These are phyloP conservation scores for Jaculus jaculus DNA, from an alignment of 2,113 vertebrate genomes.

Conservation along the genomic window DNA sequence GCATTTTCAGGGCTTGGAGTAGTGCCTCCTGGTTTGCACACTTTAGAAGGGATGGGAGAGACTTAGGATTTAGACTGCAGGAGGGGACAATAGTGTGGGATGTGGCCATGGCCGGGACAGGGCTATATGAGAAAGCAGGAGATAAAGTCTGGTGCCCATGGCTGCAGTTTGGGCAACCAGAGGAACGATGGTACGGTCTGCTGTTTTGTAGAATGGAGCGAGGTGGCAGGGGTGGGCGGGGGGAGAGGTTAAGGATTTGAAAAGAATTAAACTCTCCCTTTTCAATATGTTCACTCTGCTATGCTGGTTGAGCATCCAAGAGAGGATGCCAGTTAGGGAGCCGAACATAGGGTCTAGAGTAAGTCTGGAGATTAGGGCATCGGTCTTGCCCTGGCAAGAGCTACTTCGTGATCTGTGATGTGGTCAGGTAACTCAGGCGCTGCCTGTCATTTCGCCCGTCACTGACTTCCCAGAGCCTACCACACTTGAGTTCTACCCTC, in stretches of 20 bases:
- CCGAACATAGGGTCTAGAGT: neutral
- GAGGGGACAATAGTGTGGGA: fast-evolving
- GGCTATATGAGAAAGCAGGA: neutral
- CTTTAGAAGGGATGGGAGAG: neutral
- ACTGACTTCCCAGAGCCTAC: neutral
- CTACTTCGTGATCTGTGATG: neutral
- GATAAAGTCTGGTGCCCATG: neutral
- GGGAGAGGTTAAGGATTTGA: neutral
- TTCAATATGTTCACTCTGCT: neutral
- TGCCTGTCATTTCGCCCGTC: neutral
- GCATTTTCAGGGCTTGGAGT: neutral
- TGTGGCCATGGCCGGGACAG: neutral
- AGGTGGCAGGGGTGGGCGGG: no score
- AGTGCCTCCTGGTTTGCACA: neutral
- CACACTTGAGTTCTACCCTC: neutral
- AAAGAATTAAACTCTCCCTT: neutral
- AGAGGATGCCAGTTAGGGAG: neutral
- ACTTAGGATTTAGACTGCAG: neutral
- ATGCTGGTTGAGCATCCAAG: neutral
- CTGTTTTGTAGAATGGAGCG: neutral
- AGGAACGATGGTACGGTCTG: neutral
- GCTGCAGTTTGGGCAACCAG: neutral
- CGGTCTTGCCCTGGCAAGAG: neutral
- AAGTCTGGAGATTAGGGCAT: neutral
- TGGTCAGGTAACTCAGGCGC: neutral